Percentiles rank a stretch among this genome's conserved stretches.
These are phyloP conservation scores for Suncus etruscus DNA, from an alignment of 2,113 vertebrate species.

Conservation along the genomic window DNA sequence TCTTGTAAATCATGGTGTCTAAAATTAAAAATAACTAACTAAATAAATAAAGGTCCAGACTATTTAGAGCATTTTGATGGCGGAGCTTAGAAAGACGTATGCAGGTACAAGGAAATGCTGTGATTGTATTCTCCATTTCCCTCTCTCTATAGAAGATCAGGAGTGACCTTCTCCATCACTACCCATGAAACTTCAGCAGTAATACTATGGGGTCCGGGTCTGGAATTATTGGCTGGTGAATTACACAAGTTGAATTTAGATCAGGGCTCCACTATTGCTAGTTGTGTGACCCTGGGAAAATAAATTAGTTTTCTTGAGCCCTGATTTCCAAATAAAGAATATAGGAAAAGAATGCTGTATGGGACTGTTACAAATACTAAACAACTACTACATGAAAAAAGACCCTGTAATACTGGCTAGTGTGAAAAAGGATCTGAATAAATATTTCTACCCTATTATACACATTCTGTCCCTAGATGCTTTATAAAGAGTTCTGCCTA, in stretches of 20 bases:
- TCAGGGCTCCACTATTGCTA: slow-evolving; percentile 13
- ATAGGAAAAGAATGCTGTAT: slow-evolving; percentile 22
- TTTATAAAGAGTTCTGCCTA: slow-evolving; percentile 41
- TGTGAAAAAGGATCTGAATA: neutral
- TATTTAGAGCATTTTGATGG: slow-evolving; percentile 35
- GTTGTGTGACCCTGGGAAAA: neutral
- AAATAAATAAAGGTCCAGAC: slow-evolving; percentile 34
- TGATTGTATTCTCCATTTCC: slow-evolving; percentile 35
- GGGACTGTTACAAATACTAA: slow-evolving; percentile 15
- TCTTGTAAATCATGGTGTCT: no score
- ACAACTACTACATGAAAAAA: neutral
- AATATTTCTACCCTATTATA: neutral
- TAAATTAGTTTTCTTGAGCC: slow-evolving; percentile 8
- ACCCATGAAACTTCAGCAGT: slow-evolving; percentile 25
- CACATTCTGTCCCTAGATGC: neutral
- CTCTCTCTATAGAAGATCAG: slow-evolving; percentile 8
- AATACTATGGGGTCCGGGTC: neutral
- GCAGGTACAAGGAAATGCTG: neutral
- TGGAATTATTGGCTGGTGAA: neutral
- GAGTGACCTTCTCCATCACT: neutral
- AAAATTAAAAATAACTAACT: neutral
- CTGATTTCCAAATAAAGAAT: slow-evolving; percentile 55
- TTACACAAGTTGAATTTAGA: slow-evolving; percentile 31
- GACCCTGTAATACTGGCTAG: neutral
- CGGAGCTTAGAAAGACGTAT: slow-evolving; percentile 43